Evolutionary conservation across 2,888 invertebrate genomes (phyloP), one percentile per base, ranked within the genome.

Genomic region (Galeruca laticollis): DNA sequence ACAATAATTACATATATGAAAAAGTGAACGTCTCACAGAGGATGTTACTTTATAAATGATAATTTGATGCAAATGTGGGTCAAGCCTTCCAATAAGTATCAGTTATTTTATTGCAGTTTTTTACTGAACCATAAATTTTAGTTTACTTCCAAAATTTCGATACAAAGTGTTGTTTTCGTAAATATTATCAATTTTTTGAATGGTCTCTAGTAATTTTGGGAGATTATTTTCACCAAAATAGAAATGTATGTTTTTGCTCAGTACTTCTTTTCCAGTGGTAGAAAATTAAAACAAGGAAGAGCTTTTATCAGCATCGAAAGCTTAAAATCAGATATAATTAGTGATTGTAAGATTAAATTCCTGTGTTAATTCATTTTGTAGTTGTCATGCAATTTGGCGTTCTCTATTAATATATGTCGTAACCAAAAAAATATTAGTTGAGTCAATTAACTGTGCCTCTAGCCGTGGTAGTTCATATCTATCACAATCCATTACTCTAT

Each of bases 361-460:
- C 81, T 83, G 82, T 84, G 81, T 84, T 83, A 80, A 77, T 82
- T 81, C 78, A 82, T 82, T 83, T 83, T 83, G 82, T 84, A 83
- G 83, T 84, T 80, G 83, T 82, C 76, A 78, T 73, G 79, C 73
- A 78, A 79, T 76, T 75, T 80, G 82, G 83, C 83, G 82, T 81
- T 82, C 79, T 82, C 80, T 82, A 82, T 47, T 83, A 82, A 84
- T 83, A 84, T 80, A 83, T 85, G 84, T 85, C 83, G 84, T 84
- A 84, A 84, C 81, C 82, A 84, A 83, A 70, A 69, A 59, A 62
- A 84, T 77, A 83, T 88, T 88, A 88, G 88, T 88, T 88, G 88
- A 88, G 88, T 88, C 88, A 88, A 88, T 88, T 88, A 88, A 87
- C 88, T 88, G 88, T 88, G 88, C 88, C 88, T 88, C 83, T 86